phyloP scores from a whole-genome alignment of 2,888 invertebrate genomes.

The Drosophila basisetae region DNA sequence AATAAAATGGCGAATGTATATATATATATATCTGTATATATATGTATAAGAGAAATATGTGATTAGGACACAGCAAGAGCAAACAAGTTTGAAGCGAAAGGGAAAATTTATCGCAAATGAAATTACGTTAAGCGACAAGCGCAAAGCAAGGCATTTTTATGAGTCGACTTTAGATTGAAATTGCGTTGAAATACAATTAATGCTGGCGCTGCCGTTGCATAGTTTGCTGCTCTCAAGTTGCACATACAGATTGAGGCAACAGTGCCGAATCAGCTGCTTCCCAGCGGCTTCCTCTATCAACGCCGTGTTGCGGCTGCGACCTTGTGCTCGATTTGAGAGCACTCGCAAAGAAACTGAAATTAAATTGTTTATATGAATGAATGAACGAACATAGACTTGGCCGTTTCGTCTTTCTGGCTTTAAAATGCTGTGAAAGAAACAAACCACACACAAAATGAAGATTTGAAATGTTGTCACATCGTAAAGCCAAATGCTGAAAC shows the following conservation, averaged over 20 bases:
- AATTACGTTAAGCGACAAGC: slow-evolving; percentile 42
- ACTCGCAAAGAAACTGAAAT: slow-evolving; percentile 54
- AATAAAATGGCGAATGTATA: slow-evolving; percentile 42
- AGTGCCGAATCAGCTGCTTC: slow-evolving; percentile 43
- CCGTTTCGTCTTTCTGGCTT: slow-evolving; percentile 10
- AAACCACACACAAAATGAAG: slow-evolving; percentile 53
- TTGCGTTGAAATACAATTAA: slow-evolving; percentile 64
- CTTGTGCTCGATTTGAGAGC: slow-evolving; percentile 78
- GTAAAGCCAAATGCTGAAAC: slow-evolving; percentile 60
- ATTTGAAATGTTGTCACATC: slow-evolving; percentile 65
- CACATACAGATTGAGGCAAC: slow-evolving; percentile 27
- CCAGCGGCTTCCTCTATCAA: slow-evolving; percentile 56
- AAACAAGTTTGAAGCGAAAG: slow-evolving; percentile 74
- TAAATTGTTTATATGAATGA: slow-evolving; percentile 65
- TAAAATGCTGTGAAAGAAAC: slow-evolving; percentile 61
- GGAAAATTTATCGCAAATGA: slow-evolving; percentile 62
- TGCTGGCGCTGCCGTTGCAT: slow-evolving; percentile 31
- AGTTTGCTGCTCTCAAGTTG: slow-evolving; percentile 12
- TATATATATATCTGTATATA: neutral
- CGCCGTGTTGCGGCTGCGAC: slow-evolving; percentile 55
- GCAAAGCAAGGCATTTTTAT: slow-evolving; percentile 41
- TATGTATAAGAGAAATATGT: slow-evolving; percentile 52
- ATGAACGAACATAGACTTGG: slow-evolving; percentile 59
- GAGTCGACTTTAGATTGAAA: slow-evolving; percentile 49
- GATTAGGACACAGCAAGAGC: slow-evolving; percentile 69